phyloP scores from a whole-genome alignment of 2,113 vertebrate genomes.

The Eira barbara region DNA sequence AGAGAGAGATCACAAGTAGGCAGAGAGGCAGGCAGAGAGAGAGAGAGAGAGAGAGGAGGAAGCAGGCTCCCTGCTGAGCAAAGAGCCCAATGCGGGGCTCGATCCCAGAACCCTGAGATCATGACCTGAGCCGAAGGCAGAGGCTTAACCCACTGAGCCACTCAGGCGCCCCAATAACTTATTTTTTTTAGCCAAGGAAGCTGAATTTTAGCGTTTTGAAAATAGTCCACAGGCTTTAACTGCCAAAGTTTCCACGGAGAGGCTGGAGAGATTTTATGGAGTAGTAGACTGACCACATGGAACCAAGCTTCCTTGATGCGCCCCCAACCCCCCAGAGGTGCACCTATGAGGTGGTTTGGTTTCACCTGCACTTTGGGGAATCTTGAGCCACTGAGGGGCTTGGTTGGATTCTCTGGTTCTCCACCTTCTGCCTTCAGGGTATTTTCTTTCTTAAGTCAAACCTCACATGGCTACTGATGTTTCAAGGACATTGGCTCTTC shows the following conservation, averaged over 20 bases:
- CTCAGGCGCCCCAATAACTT: too few species aligned
- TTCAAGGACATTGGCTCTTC: background rate
- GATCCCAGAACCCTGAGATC: too few species aligned
- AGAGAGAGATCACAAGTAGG: too few species aligned
- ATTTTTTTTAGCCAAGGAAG: background rate
- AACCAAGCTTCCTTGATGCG: background rate
- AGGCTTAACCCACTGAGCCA: too few species aligned
- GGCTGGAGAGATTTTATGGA: background rate
- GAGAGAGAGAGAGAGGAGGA: too few species aligned
- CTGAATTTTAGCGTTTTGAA: slow-evolving; percentile 19
- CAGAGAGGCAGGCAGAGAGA: too few species aligned
- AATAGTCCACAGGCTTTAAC: background rate
- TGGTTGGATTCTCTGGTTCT: background rate
- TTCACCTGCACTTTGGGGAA: background rate
- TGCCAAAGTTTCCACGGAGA: background rate
- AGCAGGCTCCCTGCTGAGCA: too few species aligned
- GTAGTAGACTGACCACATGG: background rate
- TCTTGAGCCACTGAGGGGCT: background rate
- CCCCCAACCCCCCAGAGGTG: accelerated
- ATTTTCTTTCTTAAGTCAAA: slow-evolving; percentile 16
- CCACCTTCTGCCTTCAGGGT: background rate
- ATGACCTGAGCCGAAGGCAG: too few species aligned
- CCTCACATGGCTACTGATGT: background rate
- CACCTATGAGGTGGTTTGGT: accelerated
- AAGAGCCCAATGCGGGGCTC: too few species aligned